Conservation (phyloP, 2,797 vertebrate genomes). For the Phaenicophaeus curvirostris region DNA sequence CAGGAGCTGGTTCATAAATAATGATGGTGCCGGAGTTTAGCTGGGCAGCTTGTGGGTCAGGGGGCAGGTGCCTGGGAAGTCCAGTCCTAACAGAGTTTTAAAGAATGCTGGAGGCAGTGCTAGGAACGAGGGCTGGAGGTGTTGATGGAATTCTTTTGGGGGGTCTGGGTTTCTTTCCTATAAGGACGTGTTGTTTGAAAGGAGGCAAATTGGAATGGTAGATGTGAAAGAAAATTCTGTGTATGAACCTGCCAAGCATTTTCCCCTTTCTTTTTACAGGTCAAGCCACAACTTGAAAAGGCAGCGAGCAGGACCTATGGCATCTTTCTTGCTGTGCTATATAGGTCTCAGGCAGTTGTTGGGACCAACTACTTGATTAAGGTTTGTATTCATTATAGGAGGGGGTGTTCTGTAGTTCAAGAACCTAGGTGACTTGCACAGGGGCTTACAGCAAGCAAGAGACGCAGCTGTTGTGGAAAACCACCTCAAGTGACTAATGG, state of each 20-base stretch:
- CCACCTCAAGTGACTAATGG: too few species aligned
- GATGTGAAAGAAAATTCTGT: neutral
- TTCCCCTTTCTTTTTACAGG: slow-evolving; percentile 30
- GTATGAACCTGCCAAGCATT: neutral
- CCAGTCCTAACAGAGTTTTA: neutral
- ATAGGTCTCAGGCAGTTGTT: slow-evolving; percentile 42
- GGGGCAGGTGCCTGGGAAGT: too few species aligned
- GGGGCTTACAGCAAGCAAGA: too few species aligned
- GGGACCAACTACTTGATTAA: slow-evolving; percentile 56
- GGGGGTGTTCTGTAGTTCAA: neutral
- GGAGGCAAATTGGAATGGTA: neutral
- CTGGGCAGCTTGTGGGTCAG: rapidly evolving
- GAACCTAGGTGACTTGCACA: too few species aligned
- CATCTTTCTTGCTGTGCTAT: neutral
- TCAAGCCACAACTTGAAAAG: slow-evolving; percentile 43
- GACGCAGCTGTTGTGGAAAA: too few species aligned
- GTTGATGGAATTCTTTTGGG: neutral
- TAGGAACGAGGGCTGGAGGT: neutral
- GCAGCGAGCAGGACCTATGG: rapidly evolving
- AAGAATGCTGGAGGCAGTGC: neutral
- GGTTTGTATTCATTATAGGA: slow-evolving; percentile 37
- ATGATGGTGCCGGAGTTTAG: too few species aligned
- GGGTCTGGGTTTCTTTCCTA: neutral
- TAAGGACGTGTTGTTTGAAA: neutral
- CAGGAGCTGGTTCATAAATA: neutral